Evolutionary conservation across 2,797 vertebrate species (phyloP), one percentile per base, ranked within the genome.

Genomic region (Nyctibius grandis): DNA sequence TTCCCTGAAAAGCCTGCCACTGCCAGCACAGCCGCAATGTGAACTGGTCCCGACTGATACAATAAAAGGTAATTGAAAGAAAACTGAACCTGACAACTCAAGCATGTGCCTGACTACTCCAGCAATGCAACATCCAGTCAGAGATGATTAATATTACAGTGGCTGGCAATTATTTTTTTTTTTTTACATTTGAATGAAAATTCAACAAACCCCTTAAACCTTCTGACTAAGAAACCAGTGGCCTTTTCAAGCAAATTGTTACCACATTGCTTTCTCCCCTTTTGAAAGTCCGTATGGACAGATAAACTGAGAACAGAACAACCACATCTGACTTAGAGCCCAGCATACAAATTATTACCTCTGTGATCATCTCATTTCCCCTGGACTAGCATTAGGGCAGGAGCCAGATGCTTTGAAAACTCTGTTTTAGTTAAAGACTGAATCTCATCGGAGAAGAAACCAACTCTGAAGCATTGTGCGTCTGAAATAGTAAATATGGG

Each of bases 261-360:
- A 96, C 94, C 91, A 97, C 81, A 82, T 89, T 74, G 68, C 84
- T 95, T 97, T 96, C 85, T 93, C 93, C 86, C 95, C 95, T 96
- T 97, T 95, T 97, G 94, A 97, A 98, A 97, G 90, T 74, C 93
- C 86, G 91, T 96, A 95, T 91, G 93, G 89, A 88, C 82, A 96
- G 97, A 98, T 95, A 96, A 96, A 97, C 96, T 93, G 89, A 97
- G 95, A 97, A 91, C 67, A 97, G 94, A 97, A 95, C 90, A 97
- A 94, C 94, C 94, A 94, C 93, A 97, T 97, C 97, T 97, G 97
- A 91, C 34, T 97, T 70, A 50, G 40, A 85, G 36, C 42, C 38
- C 72, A 86, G 68, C 15, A 0, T 84, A 96, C 93, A 95, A 97
- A 97, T 97, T 96, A 96, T 74, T 94, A 94, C 80, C 91, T 68